Evolutionary conservation across 2,797 vertebrate genomes (phyloP).

Genomic region (Ctenochaetus hawaiiensis): DNA sequence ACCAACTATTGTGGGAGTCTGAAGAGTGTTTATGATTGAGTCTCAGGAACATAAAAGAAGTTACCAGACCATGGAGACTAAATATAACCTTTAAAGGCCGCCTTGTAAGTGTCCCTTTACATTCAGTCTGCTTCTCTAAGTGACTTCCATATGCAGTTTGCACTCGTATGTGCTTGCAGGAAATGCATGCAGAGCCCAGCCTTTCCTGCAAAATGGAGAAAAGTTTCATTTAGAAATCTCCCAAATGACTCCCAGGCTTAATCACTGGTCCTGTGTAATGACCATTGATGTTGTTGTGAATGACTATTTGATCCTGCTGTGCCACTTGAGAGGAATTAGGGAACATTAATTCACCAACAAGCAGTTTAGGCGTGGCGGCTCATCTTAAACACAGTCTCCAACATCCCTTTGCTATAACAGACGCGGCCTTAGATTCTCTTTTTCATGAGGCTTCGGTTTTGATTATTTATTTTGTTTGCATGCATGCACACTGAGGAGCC

Average conservation of each 20-base stretch:
- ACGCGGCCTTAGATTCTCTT: slow-evolving; percentile 15
- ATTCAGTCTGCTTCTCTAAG: slow-evolving; percentile 53
- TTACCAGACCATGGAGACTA: slow-evolving; percentile 72
- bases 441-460: slow-evolving; percentile 37
- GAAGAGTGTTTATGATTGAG: slow-evolving; percentile 72
- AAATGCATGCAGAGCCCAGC: slow-evolving; percentile 35
- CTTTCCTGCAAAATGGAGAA: slow-evolving; percentile 45
- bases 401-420: slow-evolving; percentile 21
- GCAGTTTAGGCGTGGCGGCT: slow-evolving; percentile 31
- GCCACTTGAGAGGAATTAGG: slow-evolving; percentile 66
- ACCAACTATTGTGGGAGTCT: slow-evolving; percentile 55
- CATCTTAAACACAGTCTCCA: slow-evolving; percentile 45
- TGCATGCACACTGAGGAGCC: slow-evolving; percentile 21
- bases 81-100: slow-evolving; percentile 74
- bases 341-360: slow-evolving; percentile 60
- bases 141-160: slow-evolving; percentile 62
- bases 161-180: slow-evolving; percentile 39
- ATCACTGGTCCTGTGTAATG: slow-evolving; percentile 72
- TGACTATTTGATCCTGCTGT: slow-evolving; percentile 66
- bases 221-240: slow-evolving; percentile 62
- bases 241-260: slow-evolving; percentile 66
- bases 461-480: slow-evolving; percentile 37
- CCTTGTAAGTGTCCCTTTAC: slow-evolving; percentile 30
- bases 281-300: slow-evolving; percentile 69
- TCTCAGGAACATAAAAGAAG: slow-evolving; percentile 72